phyloP scores from a whole-genome alignment of 1,140 invertebrate genomes.

The Chymomyza costata region DNA sequence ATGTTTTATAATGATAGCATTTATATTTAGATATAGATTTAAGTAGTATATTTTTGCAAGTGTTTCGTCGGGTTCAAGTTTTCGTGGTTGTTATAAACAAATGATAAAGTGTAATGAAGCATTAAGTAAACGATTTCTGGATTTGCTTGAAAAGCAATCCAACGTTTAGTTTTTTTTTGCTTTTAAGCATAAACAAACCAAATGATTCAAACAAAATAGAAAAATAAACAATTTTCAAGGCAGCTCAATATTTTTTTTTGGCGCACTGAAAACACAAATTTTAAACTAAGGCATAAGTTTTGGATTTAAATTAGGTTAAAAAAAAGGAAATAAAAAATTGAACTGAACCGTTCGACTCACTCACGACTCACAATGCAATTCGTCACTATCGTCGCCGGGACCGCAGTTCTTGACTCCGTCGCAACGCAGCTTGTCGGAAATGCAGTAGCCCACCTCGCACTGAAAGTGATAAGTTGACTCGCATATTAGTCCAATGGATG shows the following conservation, averaged over 20 bases:
- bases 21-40: slow-evolving; percentile 24
- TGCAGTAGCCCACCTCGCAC: slow-evolving; percentile 83
- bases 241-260: slow-evolving; percentile 28
- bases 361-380: slow-evolving; percentile 86
- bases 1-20: slow-evolving; percentile 42
- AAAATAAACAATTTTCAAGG: slow-evolving; percentile 25
- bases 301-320: slow-evolving; percentile 17
- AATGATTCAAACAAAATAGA: slow-evolving; percentile 29
- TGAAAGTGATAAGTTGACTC: slow-evolving; percentile 75
- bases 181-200: slow-evolving; percentile 21
- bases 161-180: no score
- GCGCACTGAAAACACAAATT: slow-evolving; percentile 56
- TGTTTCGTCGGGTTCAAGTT: slow-evolving; percentile 76
- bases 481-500: slow-evolving; percentile 68
- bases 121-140: slow-evolving; percentile 18
- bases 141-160: slow-evolving; percentile 20
- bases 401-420: slow-evolving; percentile 89
- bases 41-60: slow-evolving; percentile 58
- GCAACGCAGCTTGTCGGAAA: slow-evolving; percentile 85
- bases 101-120: slow-evolving; percentile 47
- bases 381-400: slow-evolving; percentile 85
- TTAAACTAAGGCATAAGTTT: slow-evolving; percentile 30
- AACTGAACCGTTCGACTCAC: slow-evolving; percentile 76
- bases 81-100: slow-evolving; percentile 51
- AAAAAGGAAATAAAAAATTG: slow-evolving; percentile 70